Base-by-base conservation (phyloP, 2,888 invertebrate genomes). In the Smittia sp. region DNA sequence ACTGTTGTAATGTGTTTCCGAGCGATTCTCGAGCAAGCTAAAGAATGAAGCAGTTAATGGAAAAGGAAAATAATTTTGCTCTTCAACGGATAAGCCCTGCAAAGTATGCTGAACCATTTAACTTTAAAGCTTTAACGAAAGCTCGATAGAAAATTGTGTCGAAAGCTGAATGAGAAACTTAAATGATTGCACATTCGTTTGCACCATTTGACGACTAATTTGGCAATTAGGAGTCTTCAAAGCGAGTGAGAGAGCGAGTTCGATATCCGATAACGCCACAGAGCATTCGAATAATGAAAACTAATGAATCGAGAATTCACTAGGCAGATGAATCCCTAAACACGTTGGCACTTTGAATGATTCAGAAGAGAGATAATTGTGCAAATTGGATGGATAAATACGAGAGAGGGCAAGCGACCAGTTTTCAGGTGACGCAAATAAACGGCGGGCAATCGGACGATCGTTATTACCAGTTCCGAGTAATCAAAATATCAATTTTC, bases 281-380 rank as follows among this genome's bases (percentile, higher is more conserved):
- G 3, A 15, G 46, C 15, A 63, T 63, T 25, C 25, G 20, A 25
- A 63, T 63, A 63, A 63, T 63, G 27, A 27, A 63, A 63, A 20
- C 27, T 63, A 63, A 63, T 63, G 63, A 63, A 63, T 25, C 25
- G 63, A 27, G 27, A 63, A 63, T n/a, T n/a, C 20, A 58, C 2
- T 58, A 4, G 18, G 62, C 62, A 62, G 25, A 63, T 63, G 13
- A 63, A 3, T 63, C 11, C 25, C 1, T 58, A 22, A 22, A 24
- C 58, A n/a, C 18, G 15, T 62, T 62, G 3, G 58, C 7, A 63
- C 22, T 25, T 27, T 24, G 63, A 58, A 63, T 63, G 63, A 63
- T 63, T 63, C 27, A 63, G 24, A 20, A 25, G n/a, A n/a, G 11
- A 25, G n/a, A 63, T 63, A 63, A 63, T 27, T 63, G 63, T 25